Evolutionary conservation across 92 coral and sea anemone genomes (phyloP).

Genomic region (Palythoa caribaeorum): DNA sequence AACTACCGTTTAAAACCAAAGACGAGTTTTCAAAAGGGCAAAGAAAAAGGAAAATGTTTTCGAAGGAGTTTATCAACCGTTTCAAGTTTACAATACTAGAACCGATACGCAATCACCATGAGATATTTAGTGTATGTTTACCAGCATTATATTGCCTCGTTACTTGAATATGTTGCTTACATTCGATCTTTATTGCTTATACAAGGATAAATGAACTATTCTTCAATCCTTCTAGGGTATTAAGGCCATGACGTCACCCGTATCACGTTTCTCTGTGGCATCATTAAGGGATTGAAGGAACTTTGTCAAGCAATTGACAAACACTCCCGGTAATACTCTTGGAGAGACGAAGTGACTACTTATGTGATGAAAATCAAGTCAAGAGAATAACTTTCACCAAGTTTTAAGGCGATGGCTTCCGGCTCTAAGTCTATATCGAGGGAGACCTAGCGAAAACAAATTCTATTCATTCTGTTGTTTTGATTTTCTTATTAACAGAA

Average conservation of each 20-base stretch:
- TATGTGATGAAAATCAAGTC: constrained; percentile 45
- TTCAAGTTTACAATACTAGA: constrained; percentile 9
- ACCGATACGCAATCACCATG: not conserved
- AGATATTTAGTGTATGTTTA: not conserved
- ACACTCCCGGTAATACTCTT: constrained; percentile 33
- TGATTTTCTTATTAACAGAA: constrained; percentile 24
- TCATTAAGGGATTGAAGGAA: constrained; percentile 37
- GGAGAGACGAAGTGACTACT: constrained; percentile 36
- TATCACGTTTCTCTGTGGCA: constrained; percentile 45
- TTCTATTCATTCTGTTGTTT: not conserved
- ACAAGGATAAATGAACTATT: constrained; percentile 45
- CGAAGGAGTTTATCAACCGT: not conserved
- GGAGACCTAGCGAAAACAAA: not conserved
- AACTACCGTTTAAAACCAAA: too few relatives aligned
- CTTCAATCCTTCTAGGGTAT: constrained; percentile 48
- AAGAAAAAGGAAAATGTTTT: not conserved
- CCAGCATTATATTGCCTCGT: constrained; percentile 33
- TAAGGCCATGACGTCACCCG: constrained; percentile 44
- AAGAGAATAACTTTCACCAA: constrained; percentile 14
- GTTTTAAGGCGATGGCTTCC: constrained; percentile 19
- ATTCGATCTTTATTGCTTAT: constrained; percentile 32
- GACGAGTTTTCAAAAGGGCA: not conserved
- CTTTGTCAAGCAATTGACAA: constrained; percentile 31
- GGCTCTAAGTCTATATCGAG: not conserved
- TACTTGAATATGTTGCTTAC: constrained; percentile 49